Conservation (phyloP, 2,797 vertebrate species). For the Acrossocheilus fasciatus region DNA sequence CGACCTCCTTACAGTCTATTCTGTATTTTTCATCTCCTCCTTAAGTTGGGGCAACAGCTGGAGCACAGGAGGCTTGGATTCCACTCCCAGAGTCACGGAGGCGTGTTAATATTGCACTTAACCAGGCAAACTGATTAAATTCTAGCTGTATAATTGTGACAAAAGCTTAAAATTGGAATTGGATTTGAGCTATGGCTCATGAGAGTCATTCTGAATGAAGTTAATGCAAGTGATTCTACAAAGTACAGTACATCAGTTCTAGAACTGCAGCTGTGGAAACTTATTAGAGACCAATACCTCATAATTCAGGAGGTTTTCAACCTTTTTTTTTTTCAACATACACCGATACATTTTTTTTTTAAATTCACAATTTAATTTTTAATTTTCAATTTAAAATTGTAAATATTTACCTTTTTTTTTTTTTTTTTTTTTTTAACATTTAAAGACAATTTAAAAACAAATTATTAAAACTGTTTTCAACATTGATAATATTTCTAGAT, state of each 20-base stretch:
- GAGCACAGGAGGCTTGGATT: slow-evolving; percentile 30
- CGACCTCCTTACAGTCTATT: slow-evolving; percentile 23
- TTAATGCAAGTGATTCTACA: slow-evolving; percentile 8
- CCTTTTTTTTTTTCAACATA: background rate
- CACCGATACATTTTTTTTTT: no score
- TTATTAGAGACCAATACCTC: background rate
- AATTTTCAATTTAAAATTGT: no score
- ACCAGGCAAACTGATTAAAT: slow-evolving; percentile 20
- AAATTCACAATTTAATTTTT: no score
- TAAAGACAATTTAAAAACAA: no score
- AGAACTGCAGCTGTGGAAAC: background rate
- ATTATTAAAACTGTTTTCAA: background rate
- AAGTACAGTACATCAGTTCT: background rate
- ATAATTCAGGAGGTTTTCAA: no score
- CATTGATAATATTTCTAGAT: background rate
- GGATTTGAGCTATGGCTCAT: background rate
- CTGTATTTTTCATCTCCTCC: slow-evolving; percentile 17
- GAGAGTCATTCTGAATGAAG: background rate
- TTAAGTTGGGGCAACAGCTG: slow-evolving; percentile 43
- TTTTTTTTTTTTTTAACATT: no score
- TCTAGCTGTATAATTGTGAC: slow-evolving; percentile 17
- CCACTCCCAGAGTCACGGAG: slow-evolving; percentile 10
- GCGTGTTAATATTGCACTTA: slow-evolving; percentile 19
- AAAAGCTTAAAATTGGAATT: slow-evolving; percentile 1
- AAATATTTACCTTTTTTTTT: no score